phyloP scores from a whole-genome alignment of 2,113 vertebrate species.

The Dipodomys spectabilis region DNA sequence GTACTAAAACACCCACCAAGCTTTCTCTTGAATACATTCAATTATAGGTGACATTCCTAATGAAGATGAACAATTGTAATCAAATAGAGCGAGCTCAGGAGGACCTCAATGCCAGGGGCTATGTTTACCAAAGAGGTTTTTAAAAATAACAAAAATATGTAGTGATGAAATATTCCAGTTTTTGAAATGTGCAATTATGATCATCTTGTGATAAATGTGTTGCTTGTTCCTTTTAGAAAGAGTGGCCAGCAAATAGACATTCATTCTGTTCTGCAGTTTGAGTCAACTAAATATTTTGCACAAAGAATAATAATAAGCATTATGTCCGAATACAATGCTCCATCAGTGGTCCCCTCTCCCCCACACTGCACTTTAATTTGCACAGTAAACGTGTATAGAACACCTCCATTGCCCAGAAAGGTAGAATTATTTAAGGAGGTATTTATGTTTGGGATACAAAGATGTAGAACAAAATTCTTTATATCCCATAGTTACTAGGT shows the following conservation, averaged over 20 bases:
- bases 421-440: neutral
- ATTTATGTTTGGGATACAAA: neutral
- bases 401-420: neutral
- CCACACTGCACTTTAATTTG: neutral
- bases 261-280: neutral
- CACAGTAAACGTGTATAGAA: neutral
- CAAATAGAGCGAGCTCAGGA: neutral
- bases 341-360: neutral
- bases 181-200: constrained; percentile 12
- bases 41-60: constrained; percentile 38
- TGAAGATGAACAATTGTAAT: constrained; percentile 62
- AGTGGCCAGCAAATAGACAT: neutral
- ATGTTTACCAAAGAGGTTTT: constrained; percentile 17
- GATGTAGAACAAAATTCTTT: neutral
- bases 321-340: constrained; percentile 1
- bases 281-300: constrained; percentile 49
- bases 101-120: constrained; percentile 22
- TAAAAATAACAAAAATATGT: constrained; percentile 28
- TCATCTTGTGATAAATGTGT: neutral
- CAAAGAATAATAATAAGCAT: constrained; percentile 13
- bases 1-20: neutral
- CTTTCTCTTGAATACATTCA: constrained; percentile 40
- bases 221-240: neutral
- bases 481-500: neutral
- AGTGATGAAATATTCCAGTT: neutral